Base-by-base conservation (phyloP, 1,140 invertebrate genomes). In the Lamellibrachia luymesi region DNA sequence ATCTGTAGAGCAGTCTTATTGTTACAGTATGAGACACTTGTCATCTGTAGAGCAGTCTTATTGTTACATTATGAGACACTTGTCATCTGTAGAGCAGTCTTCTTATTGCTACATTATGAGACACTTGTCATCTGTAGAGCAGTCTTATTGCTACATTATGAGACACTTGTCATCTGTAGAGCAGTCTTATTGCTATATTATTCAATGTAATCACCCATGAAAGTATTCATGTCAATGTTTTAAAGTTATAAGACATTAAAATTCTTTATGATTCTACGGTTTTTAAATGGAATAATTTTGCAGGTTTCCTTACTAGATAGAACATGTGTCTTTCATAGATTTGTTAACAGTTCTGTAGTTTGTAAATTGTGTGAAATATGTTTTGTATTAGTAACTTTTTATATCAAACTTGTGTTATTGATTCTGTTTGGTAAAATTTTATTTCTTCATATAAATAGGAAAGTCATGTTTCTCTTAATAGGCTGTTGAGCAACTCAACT, bases 401-500 rank as follows among this genome's bases (percentile, higher is more conserved):
- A 17, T 80, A 22, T 80, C 13, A 80, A 17, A 80, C 64, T 80
- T 80, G 17, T 4, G 13, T 80, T 17, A 80, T 80, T 80, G 38
- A 38, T 38, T 38, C 91, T 91, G 2, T 4, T n/a, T 22, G 10
- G 4, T 91, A 10, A 91, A 91, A 10, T 91, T 13, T 25, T 0
- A 17, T 50, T n/a, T 91, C 49, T 91, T 80, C 1, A 80, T 22
- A 80, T 80, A 80, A 80, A 80, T 80, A 80, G 25, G 7, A 38
- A 92, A 4, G 4, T 94, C 52, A 93, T 51, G 8, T 93, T 91
- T 52, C 51, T 92, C n/a, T 38, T 38, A 38, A 27, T 80, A 98
- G 97, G 99, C 99, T 90, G 97, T 99, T 92, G 99, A 99, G 95
- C 98, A 99, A 95, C 97, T 99, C 2, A 99, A 99, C 96, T 97